Base-by-base conservation (phyloP, 2,113 vertebrate genomes). In the Caloenas nicobarica region DNA sequence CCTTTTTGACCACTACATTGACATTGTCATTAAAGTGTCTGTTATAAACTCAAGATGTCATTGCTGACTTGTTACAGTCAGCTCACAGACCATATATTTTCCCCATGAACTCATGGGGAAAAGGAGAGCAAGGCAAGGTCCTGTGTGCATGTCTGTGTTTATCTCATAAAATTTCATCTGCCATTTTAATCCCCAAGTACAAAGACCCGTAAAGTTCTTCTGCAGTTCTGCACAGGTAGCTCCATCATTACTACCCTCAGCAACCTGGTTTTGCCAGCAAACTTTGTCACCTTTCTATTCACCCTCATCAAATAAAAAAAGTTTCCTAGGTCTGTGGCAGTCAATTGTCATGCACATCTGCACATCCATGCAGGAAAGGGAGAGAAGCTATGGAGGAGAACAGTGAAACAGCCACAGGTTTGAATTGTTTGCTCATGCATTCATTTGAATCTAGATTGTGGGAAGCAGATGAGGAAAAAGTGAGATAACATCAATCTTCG, bases 401-500 rank as follows among this genome's bases (percentile, higher is more conserved):
- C 70, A 95, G 89, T 61, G 22, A 64, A 79, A 86, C 48, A 89
- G 73, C 78, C 92, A 93, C 51, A 17, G 51, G 40, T 90, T 91
- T 91, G 48, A 95, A 79, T 64, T 88, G 96, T 91, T 83, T 95
- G 78, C 65, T 92, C 51, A n/a, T 74, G 57, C 69, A 58, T 89
- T 92, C 69, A 73, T 94, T 92, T 80, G 68, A 94, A 92, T 86
- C 64, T 80, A 95, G 70, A 94, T 48, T 93, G 53, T 18, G 72
- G 40, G 57, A 93, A 42, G 50, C 8, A 73, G 51, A 89, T 11
- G 48, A 88, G 36, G 14, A 36, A 76, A 96, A 96, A 83, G 76
- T 18, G 16, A 88, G 50, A 85, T 60, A 96, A 95, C 96, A 86
- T 78, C 80, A 93, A 23, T 92, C 88, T 82, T 94, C n/a, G 54